Evolutionary conservation across 2,113 vertebrate species (phyloP), one percentile per base, ranked within the genome.

Genomic region (Eurypyga helias): DNA sequence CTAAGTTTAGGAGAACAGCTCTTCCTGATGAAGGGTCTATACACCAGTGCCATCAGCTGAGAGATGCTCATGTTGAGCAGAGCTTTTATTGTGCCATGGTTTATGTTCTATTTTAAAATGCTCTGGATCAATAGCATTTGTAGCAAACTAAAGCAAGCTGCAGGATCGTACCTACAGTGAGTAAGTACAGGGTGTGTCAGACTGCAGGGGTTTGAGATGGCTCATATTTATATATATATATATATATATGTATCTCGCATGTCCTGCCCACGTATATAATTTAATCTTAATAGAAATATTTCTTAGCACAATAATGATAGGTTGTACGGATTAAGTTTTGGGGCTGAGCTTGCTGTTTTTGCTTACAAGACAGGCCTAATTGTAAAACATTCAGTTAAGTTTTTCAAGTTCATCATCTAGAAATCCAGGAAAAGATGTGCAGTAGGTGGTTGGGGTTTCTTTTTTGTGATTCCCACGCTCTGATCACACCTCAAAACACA

Each of bases 181-280:
- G 4, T 36, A 83, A 60, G 11, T 41, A 64, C 13, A 48, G 10
- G 7, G 17, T 80, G 25, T 82, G 12, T 49, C 43, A 70, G 24
- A 60, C 4, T 0, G 0, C 0, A 0, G 21, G 7, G 11, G 0
- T 65, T 33, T 81, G 58, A 52, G 20, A 6, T 24, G 5, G 43
- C 57, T 75, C 0, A 1, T 64, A 26, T 86, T 70, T 69, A 25
- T 54, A 18, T 11, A 24, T 55, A 60, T 46, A 24, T 55, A 60
- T 51, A n/a, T 69, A 25, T 54, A 18, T 11, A 24, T 55, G 55
- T 46, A 24, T 55, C 55, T 51, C 61, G 23, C 3, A 12, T 34
- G 10, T 2, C 12, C 14, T 69, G 11, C 6, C 9, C 29, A 51
- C 2, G 1, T 10, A 18, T 20, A 43, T 46, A 49, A 67, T 18